Conservation (phyloP, 2,113 vertebrate species). For the Hippocampus barbouri region DNA sequence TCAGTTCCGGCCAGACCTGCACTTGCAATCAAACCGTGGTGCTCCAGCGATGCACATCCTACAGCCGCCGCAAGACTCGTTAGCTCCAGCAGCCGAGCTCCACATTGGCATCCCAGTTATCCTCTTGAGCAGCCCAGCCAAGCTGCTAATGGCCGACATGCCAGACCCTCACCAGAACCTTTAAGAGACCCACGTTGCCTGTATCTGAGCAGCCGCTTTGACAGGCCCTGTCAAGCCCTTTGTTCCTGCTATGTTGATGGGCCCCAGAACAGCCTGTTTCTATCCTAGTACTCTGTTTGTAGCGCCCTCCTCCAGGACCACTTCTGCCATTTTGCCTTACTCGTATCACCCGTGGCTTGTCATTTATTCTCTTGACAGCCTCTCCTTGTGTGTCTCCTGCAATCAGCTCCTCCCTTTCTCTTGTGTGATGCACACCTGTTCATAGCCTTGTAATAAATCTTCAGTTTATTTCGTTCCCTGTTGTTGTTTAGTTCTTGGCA, state of each 20-base stretch:
- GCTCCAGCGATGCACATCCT: no score
- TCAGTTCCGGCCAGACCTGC: no score
- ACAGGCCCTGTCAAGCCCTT: neutral
- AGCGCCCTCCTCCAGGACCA: neutral
- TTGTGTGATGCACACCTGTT: neutral
- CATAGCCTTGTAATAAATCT: neutral
- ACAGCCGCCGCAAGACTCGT: no score
- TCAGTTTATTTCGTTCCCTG: neutral
- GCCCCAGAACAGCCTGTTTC: neutral
- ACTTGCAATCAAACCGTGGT: no score
- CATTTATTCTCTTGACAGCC: neutral
- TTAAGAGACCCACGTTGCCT: neutral
- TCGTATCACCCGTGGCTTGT: neutral
- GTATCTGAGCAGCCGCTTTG: neutral
- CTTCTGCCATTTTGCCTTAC: neutral
- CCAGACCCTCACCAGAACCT: neutral
- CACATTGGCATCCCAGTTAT: neutral
- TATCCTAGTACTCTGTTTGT: neutral
- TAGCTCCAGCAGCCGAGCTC: neutral
- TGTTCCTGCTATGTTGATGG: neutral
- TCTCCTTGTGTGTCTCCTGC: neutral
- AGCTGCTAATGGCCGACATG: neutral
- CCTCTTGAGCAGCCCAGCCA: neutral
- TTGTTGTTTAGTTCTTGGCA: neutral
- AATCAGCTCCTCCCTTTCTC: neutral